Base-by-base conservation (phyloP, 2,797 vertebrate genomes). In the Phrynocephalus forsythii region DNA sequence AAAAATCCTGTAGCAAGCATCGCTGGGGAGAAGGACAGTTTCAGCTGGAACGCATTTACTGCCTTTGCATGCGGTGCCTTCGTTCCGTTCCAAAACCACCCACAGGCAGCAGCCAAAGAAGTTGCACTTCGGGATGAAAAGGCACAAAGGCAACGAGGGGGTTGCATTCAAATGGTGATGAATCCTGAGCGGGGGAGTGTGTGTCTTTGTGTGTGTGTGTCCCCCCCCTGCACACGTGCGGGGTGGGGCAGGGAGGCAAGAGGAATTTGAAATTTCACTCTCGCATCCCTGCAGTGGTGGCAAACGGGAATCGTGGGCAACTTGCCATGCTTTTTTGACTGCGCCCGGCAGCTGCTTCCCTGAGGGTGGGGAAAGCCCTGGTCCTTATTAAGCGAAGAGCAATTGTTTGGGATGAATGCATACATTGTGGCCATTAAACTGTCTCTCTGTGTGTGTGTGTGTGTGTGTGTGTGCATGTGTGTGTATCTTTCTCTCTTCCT, bases 301-400 rank as follows among this genome's bases (percentile, higher is more conserved):
- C 69, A 85, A 16, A 30, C 0, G 0, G 48, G 60, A 79, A 68
- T 24, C 50, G 44, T 67, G 63, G 87, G 93, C 86, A 60, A 56
- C 77, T 78, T 76, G 75, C 81, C 92, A 83, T 28, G 38, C 72
- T 87, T 73, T 69, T 28, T 75, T 11, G 68, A 0, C 67, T 20
- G 30, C 0, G 30, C 0, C 1, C 52, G 82, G 48, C 89, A 92
- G 87, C 81, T 83, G 6, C 9, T 67, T 16, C 72, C 33, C 83
- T 48, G 0, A 60, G 18, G 81, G 86, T 33, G 30, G 73, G 78
- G 63, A 0, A 44, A 82, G 66, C 52, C 30, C 0, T 1, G 6
- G 0, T 60, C 83, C 75, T 88, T 91, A 88, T 77, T 63, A 91
- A 91, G 86, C 10, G 89, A 91, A 92, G 82, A 89, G 89, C 88